phyloP scores from a whole-genome alignment of 2,888 invertebrate genomes.

The Unio delphinus region DNA sequence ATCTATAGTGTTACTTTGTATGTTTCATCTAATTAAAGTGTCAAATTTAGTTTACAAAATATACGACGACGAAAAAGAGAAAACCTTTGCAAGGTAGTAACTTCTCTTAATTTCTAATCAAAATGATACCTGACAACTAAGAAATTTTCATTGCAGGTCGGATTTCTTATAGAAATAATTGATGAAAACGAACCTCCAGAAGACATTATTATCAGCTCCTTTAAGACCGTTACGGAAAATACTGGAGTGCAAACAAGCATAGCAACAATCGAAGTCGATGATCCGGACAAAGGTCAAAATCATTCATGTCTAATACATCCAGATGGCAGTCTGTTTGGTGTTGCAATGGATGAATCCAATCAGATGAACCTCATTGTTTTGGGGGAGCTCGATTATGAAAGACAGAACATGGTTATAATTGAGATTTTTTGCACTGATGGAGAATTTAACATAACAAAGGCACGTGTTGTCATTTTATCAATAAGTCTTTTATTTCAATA shows the following conservation, averaged over 20 bases:
- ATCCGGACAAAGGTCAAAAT: conserved; percentile 38
- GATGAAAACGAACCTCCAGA: conserved; percentile 46
- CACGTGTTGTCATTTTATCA: conserved; percentile 5
- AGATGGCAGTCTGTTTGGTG: conserved; percentile 19
- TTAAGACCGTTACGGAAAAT: conserved; percentile 30
- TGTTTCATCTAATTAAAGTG: too few relatives aligned
- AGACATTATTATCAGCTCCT: conserved; percentile 25
- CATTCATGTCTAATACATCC: conserved; percentile 36
- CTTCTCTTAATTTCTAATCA: too few relatives aligned
- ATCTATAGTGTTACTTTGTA: too few relatives aligned
- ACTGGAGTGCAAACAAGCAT: conserved; percentile 19
- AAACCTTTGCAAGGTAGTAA: too few relatives aligned
- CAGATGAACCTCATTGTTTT: conserved; percentile 27
- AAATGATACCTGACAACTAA: too few relatives aligned
- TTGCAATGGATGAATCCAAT: conserved; percentile 17
- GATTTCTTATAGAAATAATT: conserved; percentile 36
- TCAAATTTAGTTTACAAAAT: too few relatives aligned
- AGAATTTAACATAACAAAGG: conserved; percentile 41
- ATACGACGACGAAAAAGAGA: too few relatives aligned
- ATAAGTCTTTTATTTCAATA: too few relatives aligned
- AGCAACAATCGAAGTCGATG: conserved; percentile 33
- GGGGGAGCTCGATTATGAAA: conserved; percentile 36
- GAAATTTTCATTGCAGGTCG: conserved; percentile 19
- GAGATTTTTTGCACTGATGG: conserved; percentile 45
- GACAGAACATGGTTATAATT: conserved; percentile 10